phyloP scores from a whole-genome alignment of 2,113 vertebrate genomes.

The Elephantulus edwardii region DNA sequence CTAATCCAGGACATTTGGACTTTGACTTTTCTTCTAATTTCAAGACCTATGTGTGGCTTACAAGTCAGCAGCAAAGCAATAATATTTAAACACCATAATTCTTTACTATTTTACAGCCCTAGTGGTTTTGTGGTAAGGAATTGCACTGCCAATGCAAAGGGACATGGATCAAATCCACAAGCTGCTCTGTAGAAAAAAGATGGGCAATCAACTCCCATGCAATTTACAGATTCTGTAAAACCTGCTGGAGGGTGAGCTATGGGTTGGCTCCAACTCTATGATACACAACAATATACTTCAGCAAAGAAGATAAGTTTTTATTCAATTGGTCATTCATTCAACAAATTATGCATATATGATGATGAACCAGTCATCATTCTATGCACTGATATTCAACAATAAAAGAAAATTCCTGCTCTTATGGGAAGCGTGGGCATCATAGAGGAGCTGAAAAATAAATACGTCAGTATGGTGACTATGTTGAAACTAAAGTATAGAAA shows the following conservation, averaged over 20 bases:
- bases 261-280: too few species aligned
- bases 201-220: too few species aligned
- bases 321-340: slow-evolving; percentile 13
- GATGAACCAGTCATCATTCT: not conserved
- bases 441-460: slow-evolving; percentile 12
- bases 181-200: too few species aligned
- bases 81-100: not conserved
- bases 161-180: too few species aligned
- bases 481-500: slow-evolving; percentile 20
- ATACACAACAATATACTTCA: not conserved
- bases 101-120: slow-evolving; percentile 28
- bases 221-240: too few species aligned
- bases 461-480: slow-evolving; percentile 12
- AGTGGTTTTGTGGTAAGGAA: too few species aligned
- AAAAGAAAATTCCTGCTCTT: slow-evolving; percentile 26
- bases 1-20: not conserved
- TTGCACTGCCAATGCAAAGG: too few species aligned
- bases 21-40: not conserved
- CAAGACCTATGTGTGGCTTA: not conserved
- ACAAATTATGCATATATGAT: slow-evolving; percentile 29
- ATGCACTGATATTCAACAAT: not conserved
- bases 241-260: too few species aligned
- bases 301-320: slow-evolving; percentile 9
- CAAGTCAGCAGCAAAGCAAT: slow-evolving; percentile 21
- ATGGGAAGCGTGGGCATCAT: not conserved